Percentiles rank a stretch among this genome's conserved stretches.
These are phyloP conservation scores for Holacanthus passer DNA, from an alignment of 2,113 vertebrate species.

Conservation along the genomic window DNA sequence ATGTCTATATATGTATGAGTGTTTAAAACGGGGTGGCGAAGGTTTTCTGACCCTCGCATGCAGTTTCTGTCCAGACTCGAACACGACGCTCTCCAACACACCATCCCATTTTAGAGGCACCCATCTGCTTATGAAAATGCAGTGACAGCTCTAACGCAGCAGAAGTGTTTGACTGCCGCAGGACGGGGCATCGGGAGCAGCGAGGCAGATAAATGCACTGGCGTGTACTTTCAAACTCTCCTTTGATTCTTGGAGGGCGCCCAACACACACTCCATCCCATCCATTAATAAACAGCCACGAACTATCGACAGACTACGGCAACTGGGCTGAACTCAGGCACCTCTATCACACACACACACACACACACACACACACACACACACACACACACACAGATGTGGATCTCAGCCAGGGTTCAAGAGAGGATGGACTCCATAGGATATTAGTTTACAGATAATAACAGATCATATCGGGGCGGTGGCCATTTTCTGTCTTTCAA, in stretches of 20 bases:
- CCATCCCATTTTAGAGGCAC: background rate
- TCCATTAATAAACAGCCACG: conserved; percentile 52
- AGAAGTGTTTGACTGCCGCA: conserved; percentile 7
- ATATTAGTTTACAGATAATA: background rate
- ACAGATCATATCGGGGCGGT: no score
- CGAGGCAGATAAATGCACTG: conserved; percentile 46
- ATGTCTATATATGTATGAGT: no score
- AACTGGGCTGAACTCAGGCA: conserved; percentile 8
- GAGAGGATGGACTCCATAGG: background rate
- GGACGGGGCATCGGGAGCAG: conserved; percentile 16
- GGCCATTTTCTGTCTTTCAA: no score
- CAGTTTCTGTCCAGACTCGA: background rate
- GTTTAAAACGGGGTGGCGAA: background rate
- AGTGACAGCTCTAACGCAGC: background rate
- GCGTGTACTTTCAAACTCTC: conserved; percentile 31
- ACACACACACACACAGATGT: background rate
- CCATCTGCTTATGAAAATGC: conserved; percentile 14
- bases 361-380: conserved; percentile 26
- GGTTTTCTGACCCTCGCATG: background rate
- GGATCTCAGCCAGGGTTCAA: conserved; percentile 15
- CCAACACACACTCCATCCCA: conserved; percentile 45
- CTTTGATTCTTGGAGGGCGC: conserved; percentile 54
- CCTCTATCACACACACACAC: conserved; percentile 14
- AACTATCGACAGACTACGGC: conserved; percentile 9
- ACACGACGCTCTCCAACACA: background rate